These are phyloP conservation scores for Hypocryptadius cinnamomeus DNA, from an alignment of 2,113 vertebrate genomes.

Conservation along the genomic window DNA sequence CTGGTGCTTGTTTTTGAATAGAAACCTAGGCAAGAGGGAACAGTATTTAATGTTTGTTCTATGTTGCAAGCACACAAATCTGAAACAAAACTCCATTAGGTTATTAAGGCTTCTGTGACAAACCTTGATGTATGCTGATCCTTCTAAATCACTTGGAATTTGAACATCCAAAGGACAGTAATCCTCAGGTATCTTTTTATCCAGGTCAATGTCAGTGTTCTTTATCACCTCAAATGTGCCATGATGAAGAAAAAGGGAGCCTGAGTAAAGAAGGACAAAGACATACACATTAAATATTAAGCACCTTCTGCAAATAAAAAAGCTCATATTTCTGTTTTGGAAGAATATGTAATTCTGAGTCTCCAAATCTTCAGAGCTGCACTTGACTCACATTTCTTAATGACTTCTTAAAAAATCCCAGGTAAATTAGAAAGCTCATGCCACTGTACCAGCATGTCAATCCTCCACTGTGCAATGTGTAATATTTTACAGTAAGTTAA, in stretches of 20 bases:
- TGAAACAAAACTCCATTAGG: not conserved
- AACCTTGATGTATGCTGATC: slow-evolving; percentile 96
- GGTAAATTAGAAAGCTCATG: not conserved
- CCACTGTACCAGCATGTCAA: not conserved
- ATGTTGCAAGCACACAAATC: not conserved
- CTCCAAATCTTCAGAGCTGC: not conserved
- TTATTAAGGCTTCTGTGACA: not conserved
- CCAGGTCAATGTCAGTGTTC: slow-evolving; percentile 96
- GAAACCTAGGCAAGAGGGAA: slow-evolving; percentile 78
- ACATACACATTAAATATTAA: not conserved
- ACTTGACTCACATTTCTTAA: not conserved
- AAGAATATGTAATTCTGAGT: not conserved
- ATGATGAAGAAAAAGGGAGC: slow-evolving; percentile 94
- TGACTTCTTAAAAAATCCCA: not conserved
- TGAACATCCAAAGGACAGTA: slow-evolving; percentile 95
- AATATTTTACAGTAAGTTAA: not conserved
- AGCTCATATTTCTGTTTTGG: not conserved
- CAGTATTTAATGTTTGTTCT: not conserved
- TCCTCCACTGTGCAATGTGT: not conserved
- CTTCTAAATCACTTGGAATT: slow-evolving; percentile 96
- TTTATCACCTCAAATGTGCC: slow-evolving; percentile 98
- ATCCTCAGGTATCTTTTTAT: slow-evolving; percentile 96
- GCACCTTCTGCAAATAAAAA: not conserved
- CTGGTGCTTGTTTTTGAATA: slow-evolving; percentile 94
- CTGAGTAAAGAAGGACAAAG: slow-evolving; percentile 58